A percentile compares a stretch with the other conserved stretches of the same genome.
These are phyloP conservation scores for Pheosia gnoma DNA, from an alignment of 2,888 invertebrate species.

Conservation along the genomic window DNA sequence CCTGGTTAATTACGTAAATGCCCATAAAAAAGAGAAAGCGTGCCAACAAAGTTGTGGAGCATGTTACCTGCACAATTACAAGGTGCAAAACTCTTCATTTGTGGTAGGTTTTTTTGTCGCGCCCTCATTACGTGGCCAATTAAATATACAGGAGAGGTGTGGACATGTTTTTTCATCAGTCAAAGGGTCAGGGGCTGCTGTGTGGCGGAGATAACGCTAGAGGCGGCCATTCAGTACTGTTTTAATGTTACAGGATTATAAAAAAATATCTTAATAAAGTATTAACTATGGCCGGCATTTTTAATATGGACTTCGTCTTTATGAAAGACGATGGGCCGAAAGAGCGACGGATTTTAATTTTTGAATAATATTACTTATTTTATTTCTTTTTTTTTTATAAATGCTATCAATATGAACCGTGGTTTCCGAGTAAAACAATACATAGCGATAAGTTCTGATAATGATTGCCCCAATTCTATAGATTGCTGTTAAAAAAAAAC, in stretches of 20 bases:
- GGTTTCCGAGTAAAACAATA: neutral
- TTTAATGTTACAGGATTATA: constrained; percentile 30
- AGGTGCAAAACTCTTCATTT: constrained; percentile 36
- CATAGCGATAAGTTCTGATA: neutral
- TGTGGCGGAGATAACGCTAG: constrained; percentile 22
- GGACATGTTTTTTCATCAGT: constrained; percentile 36
- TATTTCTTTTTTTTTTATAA: neutral
- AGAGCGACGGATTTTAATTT: constrained; percentile 19
- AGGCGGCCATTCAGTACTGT: constrained; percentile 22
- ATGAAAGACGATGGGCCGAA: constrained; percentile 17
- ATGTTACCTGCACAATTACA: constrained; percentile 33
- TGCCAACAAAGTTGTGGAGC: constrained; percentile 31
- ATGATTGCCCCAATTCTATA: neutral
- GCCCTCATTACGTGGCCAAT: constrained; percentile 32
- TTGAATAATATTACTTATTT: neutral
- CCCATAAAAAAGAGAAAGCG: neutral
- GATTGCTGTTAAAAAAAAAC: too few species aligned
- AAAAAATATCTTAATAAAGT: constrained; percentile 34
- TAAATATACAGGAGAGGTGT: constrained; percentile 31
- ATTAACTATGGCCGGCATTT: constrained; percentile 30
- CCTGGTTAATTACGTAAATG: neutral
- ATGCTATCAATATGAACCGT: neutral
- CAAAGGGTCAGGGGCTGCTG: constrained; percentile 27
- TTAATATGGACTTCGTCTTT: constrained; percentile 38
- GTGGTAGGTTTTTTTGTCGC: constrained; percentile 31